Evolutionary conservation across 2,113 vertebrate species (phyloP).

Genomic region (Heterotis niloticus): DNA sequence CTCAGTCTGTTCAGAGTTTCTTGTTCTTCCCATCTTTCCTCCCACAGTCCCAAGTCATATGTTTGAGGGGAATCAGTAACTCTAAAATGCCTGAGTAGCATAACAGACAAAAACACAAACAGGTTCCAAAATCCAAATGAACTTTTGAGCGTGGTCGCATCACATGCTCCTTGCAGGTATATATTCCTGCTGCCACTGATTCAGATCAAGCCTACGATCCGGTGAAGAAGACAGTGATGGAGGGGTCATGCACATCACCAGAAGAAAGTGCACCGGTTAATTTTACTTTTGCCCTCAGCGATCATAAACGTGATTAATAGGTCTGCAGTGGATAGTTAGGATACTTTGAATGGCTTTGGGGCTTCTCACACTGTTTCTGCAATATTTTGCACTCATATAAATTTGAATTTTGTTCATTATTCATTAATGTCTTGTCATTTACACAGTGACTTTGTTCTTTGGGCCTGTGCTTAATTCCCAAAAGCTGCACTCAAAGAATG

Average conservation of each 20-base stretch:
- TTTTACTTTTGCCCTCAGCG: not conserved
- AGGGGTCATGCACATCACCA: not conserved
- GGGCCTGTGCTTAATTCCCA: no score
- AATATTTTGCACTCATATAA: not conserved
- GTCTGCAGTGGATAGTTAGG: not conserved
- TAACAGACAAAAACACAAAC: not conserved
- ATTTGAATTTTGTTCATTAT: not conserved
- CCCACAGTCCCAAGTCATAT: no score
- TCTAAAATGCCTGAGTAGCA: not conserved
- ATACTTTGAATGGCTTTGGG: not conserved
- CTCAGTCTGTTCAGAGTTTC: no score
- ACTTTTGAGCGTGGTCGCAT: not conserved
- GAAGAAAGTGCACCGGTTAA: not conserved
- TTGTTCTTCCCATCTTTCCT: no score
- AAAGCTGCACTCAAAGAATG: no score
- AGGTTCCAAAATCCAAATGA: not conserved
- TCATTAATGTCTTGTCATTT: not conserved
- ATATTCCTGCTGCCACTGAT: not conserved
- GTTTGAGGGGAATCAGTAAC: no score
- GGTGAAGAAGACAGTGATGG: not conserved
- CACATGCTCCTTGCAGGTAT: not conserved
- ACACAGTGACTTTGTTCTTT: not conserved
- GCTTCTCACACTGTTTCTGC: not conserved
- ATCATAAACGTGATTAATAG: not conserved
- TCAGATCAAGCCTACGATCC: not conserved